Evolutionary conservation across 2,113 vertebrate genomes (phyloP), one percentile per base, ranked within the genome.

Genomic region (Thunnus maccoyii): DNA sequence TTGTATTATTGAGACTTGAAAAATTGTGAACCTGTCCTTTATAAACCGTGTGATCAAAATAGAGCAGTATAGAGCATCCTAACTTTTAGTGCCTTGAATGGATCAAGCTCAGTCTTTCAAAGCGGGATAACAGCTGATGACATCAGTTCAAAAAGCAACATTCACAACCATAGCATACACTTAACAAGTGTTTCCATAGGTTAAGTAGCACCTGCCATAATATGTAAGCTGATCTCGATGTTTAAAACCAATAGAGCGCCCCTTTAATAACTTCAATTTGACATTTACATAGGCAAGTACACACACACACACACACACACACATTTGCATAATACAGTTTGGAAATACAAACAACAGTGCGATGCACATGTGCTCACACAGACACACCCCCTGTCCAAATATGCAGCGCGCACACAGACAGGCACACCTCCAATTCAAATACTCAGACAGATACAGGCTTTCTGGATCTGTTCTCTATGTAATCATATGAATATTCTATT

Each of bases 331-430:
- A 54, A 25, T 11, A 51, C 11, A 46, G 56, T 46, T 22, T 22
- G 61, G 55, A 51, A 46, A 30, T 2, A 54, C 66, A 68, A 73
- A 82, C n/a, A 25, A 44, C 17, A 46, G 17, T 22, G 5, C 67
- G 27, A 5, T 55, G 65, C 81, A 77, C 88, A 58, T 72, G 90
- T 88, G 87, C 75, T 69, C 62, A 56, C 25, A 67, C n/a, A 60
- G 80, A 88, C 91, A 87, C 92, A 67, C 89, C 89, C 76, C 86
- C 83, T 68, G 22, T 11, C 51, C 36, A 41, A 72, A 79, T 18
- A 46, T 22, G 14, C 69, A 7, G 36, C 48, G 13, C 65, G 20
- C 44, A 63, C 66, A 48, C 20, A 62, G 20, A 15, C 48, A 50
- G 16, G 17, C 71, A n/a, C 60, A 76, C 60, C 50, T 62, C 57